These are phyloP conservation scores for Proisotoma minuta DNA, from an alignment of 2,888 invertebrate genomes.

Conservation along the genomic window DNA sequence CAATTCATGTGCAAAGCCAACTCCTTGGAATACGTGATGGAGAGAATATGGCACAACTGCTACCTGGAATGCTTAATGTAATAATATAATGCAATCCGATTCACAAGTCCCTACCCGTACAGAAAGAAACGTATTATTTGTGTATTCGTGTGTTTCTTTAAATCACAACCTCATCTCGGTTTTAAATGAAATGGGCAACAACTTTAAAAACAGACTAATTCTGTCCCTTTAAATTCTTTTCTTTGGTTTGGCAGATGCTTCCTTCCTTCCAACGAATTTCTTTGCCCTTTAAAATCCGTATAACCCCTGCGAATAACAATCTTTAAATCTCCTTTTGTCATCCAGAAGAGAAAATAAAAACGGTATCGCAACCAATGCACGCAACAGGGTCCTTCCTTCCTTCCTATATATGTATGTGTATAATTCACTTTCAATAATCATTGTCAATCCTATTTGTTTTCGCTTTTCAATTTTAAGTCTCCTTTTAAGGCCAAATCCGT, in stretches of 20 bases:
- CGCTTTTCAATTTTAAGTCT: slow-evolving; percentile 14
- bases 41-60: background rate
- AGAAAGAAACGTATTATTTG: background rate
- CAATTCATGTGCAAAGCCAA: background rate
- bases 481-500: slow-evolving; percentile 13
- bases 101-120: background rate
- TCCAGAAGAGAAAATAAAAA: background rate
- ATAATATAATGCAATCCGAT: background rate
- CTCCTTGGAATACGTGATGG: slow-evolving; percentile 2
- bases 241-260: slow-evolving; percentile 1
- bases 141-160: slow-evolving; percentile 14
- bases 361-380: slow-evolving; percentile 2
- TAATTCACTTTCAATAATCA: slow-evolving; percentile 20
- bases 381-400: slow-evolving; percentile 19
- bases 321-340: slow-evolving; percentile 17
- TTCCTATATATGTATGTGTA: background rate
- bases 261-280: slow-evolving; percentile 4
- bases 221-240: slow-evolving; percentile 12
- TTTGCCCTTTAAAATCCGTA: slow-evolving; percentile 11
- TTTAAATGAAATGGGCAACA: slow-evolving; percentile 21
- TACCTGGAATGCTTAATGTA: background rate
- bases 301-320: slow-evolving; percentile 17
- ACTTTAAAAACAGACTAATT: slow-evolving; percentile 17
- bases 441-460: slow-evolving; percentile 18
- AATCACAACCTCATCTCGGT: slow-evolving; percentile 19